Evolutionary conservation across 2,113 vertebrate genomes (phyloP), one percentile per base, ranked within the genome.

Genomic region (Syrrhaptes paradoxus): DNA sequence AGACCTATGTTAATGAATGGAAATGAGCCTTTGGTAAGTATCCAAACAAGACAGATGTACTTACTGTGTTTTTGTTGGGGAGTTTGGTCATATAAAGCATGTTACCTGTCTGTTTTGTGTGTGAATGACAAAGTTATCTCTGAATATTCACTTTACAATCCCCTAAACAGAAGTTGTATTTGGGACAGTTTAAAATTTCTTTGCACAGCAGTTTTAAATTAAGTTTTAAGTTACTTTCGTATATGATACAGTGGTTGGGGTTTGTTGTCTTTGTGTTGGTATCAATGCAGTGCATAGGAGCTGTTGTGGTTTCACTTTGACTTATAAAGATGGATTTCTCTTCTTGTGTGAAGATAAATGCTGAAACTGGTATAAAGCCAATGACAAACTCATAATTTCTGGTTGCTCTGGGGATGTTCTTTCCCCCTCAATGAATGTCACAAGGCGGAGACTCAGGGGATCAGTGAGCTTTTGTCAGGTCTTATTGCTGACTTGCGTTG

Each of bases 1-100:
- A 86, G 78, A 52, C 65, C 68, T 78, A 7, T 72, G 70, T 86
- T 95, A 91, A 95, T 91, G 85, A 95, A 91, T 65, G 71, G 67
- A 85, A 93, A 83, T 78, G 80, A 89, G 11, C 55, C 48, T 80
- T 88, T 89, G 84, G 74, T 92, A 61, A 54, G 25, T 59, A 36
- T 75, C 79, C 85, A 81, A 19, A 75, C 12, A 59, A 63, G 89
- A 43, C 52, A 82, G 73, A 80, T 58, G 31, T 32, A 73, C 57
- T 36, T 62, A 4, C 49, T 41, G 17, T 76, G 17, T 9, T 68
- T 86, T 76, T 54, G 26, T 54, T 86, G 71, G 34, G 67, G 67
- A 46, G 75, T 77, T 68, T 1, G 7, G 28, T 66, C 9, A 19
- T 58, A 31, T n/a, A 45, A 43, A 55, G 38, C 0, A 0, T 0